Conservation (phyloP, 2,797 vertebrate species). For the Xiphophorus birchmanni region DNA sequence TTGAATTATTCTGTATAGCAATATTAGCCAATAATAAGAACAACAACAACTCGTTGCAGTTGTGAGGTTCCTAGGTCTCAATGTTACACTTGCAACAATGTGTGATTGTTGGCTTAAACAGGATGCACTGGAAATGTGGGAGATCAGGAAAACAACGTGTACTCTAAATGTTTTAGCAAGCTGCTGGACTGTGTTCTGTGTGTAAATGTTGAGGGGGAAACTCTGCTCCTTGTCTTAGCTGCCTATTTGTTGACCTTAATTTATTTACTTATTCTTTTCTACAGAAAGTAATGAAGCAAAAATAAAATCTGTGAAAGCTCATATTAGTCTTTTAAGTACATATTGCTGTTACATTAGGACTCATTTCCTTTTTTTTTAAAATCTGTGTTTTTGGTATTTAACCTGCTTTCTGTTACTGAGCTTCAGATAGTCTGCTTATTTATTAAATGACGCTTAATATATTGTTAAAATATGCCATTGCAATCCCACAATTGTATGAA, state of each 20-base stretch:
- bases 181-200: slow-evolving; percentile 36
- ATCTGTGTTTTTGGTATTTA: slow-evolving; percentile 42
- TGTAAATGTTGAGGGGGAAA: slow-evolving; percentile 41
- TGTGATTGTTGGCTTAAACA: slow-evolving; percentile 17
- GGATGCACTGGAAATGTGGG: neutral
- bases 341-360: slow-evolving; percentile 35
- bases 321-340: neutral
- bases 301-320: neutral
- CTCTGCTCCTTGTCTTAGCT: slow-evolving; percentile 19
- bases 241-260: slow-evolving; percentile 32
- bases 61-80: slow-evolving; percentile 11
- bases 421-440: slow-evolving; percentile 20
- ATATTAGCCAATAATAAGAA: slow-evolving; percentile 14
- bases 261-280: slow-evolving; percentile 20
- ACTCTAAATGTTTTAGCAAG: slow-evolving; percentile 44
- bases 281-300: neutral
- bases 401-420: neutral
- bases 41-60: slow-evolving; percentile 7
- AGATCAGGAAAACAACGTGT: slow-evolving; percentile 10
- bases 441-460: slow-evolving; percentile 14
- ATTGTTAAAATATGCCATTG: neutral
- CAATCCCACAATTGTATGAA: slow-evolving; percentile 12
- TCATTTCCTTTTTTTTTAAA: slow-evolving; percentile 11
- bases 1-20: slow-evolving; percentile 13
- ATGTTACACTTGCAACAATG: slow-evolving; percentile 17